Percentiles rank a stretch among this genome's conserved stretches.
Evolutionary conservation across 1,140 invertebrate species (phyloP).

Genomic region (Zaprionus vittiger): DNA sequence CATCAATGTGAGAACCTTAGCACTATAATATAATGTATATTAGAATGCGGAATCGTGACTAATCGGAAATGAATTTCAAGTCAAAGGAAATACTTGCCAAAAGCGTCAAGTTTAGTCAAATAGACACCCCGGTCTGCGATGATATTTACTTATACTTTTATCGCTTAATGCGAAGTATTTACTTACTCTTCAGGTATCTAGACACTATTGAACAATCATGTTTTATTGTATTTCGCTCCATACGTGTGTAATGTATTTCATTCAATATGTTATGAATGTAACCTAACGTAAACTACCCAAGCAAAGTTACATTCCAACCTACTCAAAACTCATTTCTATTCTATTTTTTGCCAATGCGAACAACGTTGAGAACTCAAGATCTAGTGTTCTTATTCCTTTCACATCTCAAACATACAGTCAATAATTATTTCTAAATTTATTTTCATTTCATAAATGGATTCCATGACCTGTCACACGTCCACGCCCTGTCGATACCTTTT

Average conservation of each 20-base stretch:
- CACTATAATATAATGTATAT: background rate
- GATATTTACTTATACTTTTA: background rate
- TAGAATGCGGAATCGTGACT: constrained; percentile 11
- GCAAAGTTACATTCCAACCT: background rate
- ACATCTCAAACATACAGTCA: no score
- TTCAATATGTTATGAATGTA: background rate
- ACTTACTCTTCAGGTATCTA: background rate
- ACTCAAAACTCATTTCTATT: no score
- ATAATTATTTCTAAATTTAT: background rate
- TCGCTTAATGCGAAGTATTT: background rate
- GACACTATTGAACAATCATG: background rate
- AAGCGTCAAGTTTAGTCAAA: constrained; percentile 31
- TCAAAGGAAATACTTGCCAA: constrained; percentile 4
- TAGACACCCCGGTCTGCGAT: background rate
- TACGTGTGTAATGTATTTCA: background rate
- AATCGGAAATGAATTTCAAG: constrained; percentile 17
- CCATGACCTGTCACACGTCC: background rate
- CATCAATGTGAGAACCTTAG: background rate
- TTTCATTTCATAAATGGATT: background rate
- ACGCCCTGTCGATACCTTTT: constrained; percentile 12
- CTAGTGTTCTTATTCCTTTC: no score
- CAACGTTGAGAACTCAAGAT: no score
- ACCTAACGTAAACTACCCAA: background rate
- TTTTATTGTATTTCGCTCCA: background rate
- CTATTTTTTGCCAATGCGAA: no score